phyloP scores from a whole-genome alignment of 92 coral and sea anemone species.

The Bergia puertoricense region DNA sequence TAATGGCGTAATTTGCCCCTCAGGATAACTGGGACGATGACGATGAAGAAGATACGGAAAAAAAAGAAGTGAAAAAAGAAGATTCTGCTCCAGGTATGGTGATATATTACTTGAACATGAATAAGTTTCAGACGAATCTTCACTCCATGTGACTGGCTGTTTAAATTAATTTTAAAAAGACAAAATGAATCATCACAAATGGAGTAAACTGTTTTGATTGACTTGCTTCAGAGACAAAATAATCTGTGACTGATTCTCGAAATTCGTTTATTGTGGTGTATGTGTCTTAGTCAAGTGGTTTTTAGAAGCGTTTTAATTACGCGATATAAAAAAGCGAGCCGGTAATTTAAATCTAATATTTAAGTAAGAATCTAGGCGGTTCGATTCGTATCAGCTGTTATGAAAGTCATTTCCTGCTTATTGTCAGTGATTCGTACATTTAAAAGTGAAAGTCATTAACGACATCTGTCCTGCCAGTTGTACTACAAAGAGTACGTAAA shows the following conservation, averaged over 20 bases:
- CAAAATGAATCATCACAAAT: slow-evolving; percentile 14
- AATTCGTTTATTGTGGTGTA: not conserved
- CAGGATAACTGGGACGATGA: slow-evolving; percentile 99
- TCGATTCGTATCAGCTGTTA: not conserved
- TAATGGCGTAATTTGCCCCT: slow-evolving; percentile 8
- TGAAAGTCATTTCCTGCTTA: not conserved
- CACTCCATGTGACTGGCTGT: slow-evolving; percentile 35
- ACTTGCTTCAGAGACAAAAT: slow-evolving; percentile 9
- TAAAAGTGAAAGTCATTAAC: no score
- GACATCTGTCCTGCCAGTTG: no score
- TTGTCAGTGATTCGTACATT: not conserved
- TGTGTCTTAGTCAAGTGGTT: not conserved
- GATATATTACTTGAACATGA: not conserved
- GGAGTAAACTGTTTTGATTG: not conserved
- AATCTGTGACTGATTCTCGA: not conserved
- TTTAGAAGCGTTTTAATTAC: not conserved
- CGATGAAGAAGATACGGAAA: slow-evolving; percentile 66
- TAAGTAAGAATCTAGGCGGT: not conserved
- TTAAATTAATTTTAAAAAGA: not conserved
- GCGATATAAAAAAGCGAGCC: not conserved
- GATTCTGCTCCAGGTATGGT: slow-evolving; percentile 41
- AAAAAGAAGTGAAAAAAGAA: slow-evolving; percentile 55
- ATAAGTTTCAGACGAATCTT: not conserved
- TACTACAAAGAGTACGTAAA: no score
- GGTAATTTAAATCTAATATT: not conserved